Base-by-base conservation (phyloP, 2,888 invertebrate genomes). In the Punctoribates punctum region DNA sequence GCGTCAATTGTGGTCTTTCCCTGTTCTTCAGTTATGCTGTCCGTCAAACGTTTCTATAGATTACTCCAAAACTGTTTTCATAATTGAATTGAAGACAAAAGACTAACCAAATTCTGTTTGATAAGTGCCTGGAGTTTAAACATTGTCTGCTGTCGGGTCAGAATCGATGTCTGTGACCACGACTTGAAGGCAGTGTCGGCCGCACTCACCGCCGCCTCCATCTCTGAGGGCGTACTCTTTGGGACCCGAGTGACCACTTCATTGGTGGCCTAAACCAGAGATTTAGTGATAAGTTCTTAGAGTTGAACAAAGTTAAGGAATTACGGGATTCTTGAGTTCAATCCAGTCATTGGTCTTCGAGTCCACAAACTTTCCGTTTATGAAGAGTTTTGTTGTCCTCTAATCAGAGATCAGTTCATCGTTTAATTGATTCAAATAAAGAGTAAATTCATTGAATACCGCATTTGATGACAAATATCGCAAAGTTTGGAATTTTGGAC, bases 1-100 rank as follows among this genome's bases (percentile, higher is more conserved):
- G 99, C 98, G 86, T 99, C 99, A 15, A 90, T 89, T 79, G 94
- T 86, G 0, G 99, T 99, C 84, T 99, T 99, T 75, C 99, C 99
- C 85, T 99, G 98, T 83, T 99, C 99, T 81, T 88, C 86, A 1
- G 98, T 98, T 78, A 99, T 93, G 84, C 90, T 94, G 79, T 90
- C 90, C 0, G 98, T 96, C 80, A 99, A 84, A 83, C 91, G 90
- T 85, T 91, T 90, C 88, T 88, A 80, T 11, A 60, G 11, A 25
- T n/a, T 77, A 73, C 74, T 79, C 27, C 34, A 74, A 72, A 25
- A n/a, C 60, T 62, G 48, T 6, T 34, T 75, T 25, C 15, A 60
- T 27, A 48, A 23, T 67, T n/a, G 57, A 57, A 67, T 46, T 42
- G 4, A 13, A 42, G 25, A 20, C 60, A 1, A 17, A 57, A 73